phyloP scores from a whole-genome alignment of 2,888 invertebrate species.

The Aquatica leii region DNA sequence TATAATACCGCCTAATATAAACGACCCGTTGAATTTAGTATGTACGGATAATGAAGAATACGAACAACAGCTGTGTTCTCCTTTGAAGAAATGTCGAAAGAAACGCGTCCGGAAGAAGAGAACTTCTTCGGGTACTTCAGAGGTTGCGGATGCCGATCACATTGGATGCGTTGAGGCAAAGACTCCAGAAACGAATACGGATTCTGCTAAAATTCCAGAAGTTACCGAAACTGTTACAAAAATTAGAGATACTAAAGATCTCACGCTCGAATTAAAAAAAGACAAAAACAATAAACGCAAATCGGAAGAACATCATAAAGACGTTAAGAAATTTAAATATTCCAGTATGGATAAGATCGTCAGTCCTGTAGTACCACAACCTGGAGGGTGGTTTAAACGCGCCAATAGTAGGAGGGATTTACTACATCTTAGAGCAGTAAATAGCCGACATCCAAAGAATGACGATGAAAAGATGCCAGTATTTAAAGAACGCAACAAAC shows the following conservation, averaged over 20 bases:
- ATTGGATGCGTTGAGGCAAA: slow-evolving; percentile 59
- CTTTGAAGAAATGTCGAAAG: slow-evolving; percentile 68
- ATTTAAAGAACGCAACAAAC: slow-evolving; percentile 78
- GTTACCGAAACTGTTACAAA: slow-evolving; percentile 54
- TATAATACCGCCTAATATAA: slow-evolving; percentile 90
- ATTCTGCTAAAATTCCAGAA: slow-evolving; percentile 59
- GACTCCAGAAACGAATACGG: slow-evolving; percentile 56
- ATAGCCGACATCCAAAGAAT: slow-evolving; percentile 58
- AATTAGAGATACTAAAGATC: slow-evolving; percentile 43
- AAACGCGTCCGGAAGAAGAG: slow-evolving; percentile 72
- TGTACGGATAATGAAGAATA: slow-evolving; percentile 83
- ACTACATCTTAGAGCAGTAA: slow-evolving; percentile 56
- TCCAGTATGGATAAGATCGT: slow-evolving; percentile 84
- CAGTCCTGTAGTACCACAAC: slow-evolving; percentile 90
- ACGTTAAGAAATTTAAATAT: slow-evolving; percentile 70
- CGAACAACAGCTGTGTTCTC: slow-evolving; percentile 80
- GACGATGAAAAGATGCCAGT: slow-evolving; percentile 65
- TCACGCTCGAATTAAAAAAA: slow-evolving; percentile 58
- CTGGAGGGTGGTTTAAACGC: slow-evolving; percentile 80
- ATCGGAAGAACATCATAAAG: slow-evolving; percentile 65
- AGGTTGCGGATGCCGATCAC: slow-evolving; percentile 42
- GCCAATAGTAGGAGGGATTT: slow-evolving; percentile 52
- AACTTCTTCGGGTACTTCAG: slow-evolving; percentile 60
- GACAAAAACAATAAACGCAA: slow-evolving; percentile 67
- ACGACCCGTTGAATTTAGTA: slow-evolving; percentile 89